A percentile compares a stretch with the other conserved stretches of the same genome.
phyloP scores from a whole-genome alignment of 2,797 vertebrate species.

The Linurgus olivaceus region DNA sequence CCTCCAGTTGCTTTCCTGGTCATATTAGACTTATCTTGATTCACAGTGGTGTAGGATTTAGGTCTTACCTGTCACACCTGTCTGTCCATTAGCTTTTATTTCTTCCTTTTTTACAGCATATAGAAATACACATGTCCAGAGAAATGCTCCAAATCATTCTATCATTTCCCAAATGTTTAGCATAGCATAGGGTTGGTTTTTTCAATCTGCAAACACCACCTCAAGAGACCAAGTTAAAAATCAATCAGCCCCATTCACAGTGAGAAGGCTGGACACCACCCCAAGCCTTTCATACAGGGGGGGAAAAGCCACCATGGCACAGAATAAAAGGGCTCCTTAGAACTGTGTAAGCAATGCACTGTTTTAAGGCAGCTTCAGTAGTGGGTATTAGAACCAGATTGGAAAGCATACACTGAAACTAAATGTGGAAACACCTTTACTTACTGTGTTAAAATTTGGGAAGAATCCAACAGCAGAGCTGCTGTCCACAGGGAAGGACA shows the following conservation, averaged over 20 bases:
- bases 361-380: conserved; percentile 1
- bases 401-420: conserved; percentile 34
- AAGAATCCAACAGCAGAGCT: conserved; percentile 90
- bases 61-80: not conserved
- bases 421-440: conserved; percentile 59
- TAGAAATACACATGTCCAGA: not conserved
- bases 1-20: not conserved
- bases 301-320: not conserved
- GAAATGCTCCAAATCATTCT: conserved; percentile 32
- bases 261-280: not conserved
- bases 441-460: conserved; percentile 96
- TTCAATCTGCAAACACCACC: not conserved
- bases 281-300: not conserved
- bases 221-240: not conserved
- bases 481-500: conserved; percentile 89
- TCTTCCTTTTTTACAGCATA: not conserved
- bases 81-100: conserved; percentile 23
- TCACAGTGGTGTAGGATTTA: not conserved
- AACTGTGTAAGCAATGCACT: not conserved
- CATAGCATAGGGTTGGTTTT: not conserved
- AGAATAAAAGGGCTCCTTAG: not conserved
- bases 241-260: not conserved
- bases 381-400: not conserved
- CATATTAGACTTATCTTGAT: not conserved
- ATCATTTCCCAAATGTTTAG: not conserved